These are phyloP conservation scores for Zeuzera pyrina DNA, from an alignment of 2,888 invertebrate species.

Conservation along the genomic window DNA sequence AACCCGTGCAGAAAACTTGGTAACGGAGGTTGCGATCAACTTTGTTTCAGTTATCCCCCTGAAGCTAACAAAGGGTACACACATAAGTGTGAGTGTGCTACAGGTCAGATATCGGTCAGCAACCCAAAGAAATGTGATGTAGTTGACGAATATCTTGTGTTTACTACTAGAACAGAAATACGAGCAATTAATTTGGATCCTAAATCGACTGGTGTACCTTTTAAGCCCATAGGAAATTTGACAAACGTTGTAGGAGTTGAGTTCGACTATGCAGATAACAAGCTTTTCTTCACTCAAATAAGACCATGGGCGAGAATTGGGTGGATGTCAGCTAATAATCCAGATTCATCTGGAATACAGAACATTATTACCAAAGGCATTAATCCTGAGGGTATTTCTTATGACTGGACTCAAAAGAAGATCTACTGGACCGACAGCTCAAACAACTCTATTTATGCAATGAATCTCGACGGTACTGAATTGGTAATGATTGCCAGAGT, in stretches of 20 bases:
- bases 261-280: constrained; percentile 92
- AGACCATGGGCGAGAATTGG: constrained; percentile 92
- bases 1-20: constrained; percentile 85
- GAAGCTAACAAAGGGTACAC: constrained; percentile 69
- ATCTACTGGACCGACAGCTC: constrained; percentile 98
- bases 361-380: constrained; percentile 84
- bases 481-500: constrained; percentile 94
- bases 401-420: constrained; percentile 98
- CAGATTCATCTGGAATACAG: constrained; percentile 74
- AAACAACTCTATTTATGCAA: constrained; percentile 94
- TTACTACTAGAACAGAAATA: constrained; percentile 95
- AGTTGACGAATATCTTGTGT: constrained; percentile 92
- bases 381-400: constrained; percentile 94
- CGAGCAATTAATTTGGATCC: constrained; percentile 92
- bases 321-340: constrained; percentile 82
- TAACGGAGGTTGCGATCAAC: constrained; percentile 92
- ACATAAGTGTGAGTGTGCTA: constrained; percentile 92
- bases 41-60: constrained; percentile 94
- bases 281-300: constrained; percentile 93
- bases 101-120: constrained; percentile 80
- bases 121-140: constrained; percentile 83
- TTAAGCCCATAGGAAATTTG: constrained; percentile 86
- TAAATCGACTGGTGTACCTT: constrained; percentile 84
- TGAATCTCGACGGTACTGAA: constrained; percentile 91
- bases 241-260: constrained; percentile 97